Evolutionary conservation across 2,888 invertebrate species (phyloP), one percentile per base, ranked within the genome.

Genomic region (Oxystoma pomonae): DNA sequence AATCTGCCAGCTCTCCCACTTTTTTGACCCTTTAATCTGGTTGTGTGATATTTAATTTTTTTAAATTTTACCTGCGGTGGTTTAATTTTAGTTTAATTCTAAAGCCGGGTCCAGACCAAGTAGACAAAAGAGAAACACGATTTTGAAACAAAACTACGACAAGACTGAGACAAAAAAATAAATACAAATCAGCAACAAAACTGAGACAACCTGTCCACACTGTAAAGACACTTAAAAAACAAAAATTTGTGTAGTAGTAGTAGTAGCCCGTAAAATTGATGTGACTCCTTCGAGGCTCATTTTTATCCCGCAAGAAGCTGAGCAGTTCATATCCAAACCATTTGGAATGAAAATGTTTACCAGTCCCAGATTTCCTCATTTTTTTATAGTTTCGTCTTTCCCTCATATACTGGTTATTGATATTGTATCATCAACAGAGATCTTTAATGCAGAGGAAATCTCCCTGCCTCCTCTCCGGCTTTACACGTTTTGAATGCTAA

Each of bases 361-460:
- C 58, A 20, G 62, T 55, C 35, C 62, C 53, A 35, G 60, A 60
- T 60, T 60, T 60, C 53, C 60, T 60, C 22, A 60, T 51, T 60
- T 60, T 60, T 51, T 63, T 60, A 53, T 63, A 63, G 55, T 60
- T 60, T 60, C 63, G 56, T 51, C 60, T 57, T 60, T 60, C 63
- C 57, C 60, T 63, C 53, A 51, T 50, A 57, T 63, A 60, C 63
- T 63, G 60, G 52, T 18, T 60, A 55, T 64, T 64, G 50, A 64
- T 64, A 58, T 64, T 64, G 61, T 55, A 56, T 63, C 63, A 53
- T 61, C 58, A 18, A 58, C 58, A 51, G 64, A 61, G 58, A n/a
- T 58, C 57, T 61, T 58, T 53, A 57, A 64, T 49, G 20, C 55
- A 57, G 55, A 21, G 21, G 57, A 57, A 35, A 64, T 61, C 55